A percentile compares a stretch with the other conserved stretches of the same genome.
phyloP scores from a whole-genome alignment of 2,797 vertebrate genomes.

The Sphenopsis melanotis region DNA sequence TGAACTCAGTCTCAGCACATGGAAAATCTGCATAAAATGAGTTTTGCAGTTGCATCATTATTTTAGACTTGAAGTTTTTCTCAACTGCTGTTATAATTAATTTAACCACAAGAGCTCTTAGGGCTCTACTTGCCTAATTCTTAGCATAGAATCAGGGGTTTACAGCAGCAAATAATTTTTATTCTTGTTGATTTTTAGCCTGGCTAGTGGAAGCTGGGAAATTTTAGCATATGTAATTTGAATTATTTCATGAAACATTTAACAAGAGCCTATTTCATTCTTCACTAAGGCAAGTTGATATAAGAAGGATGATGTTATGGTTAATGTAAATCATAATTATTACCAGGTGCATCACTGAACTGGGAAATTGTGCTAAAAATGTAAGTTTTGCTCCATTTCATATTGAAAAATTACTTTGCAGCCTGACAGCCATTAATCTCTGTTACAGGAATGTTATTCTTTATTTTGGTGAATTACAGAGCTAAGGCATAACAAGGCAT shows the following conservation, averaged over 20 bases:
- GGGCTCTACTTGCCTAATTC: not conserved
- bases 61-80: not conserved
- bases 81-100: not conserved
- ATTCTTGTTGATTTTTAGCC: conserved; percentile 4
- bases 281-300: conserved; percentile 35
- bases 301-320: conserved; percentile 33
- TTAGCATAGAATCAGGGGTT: not conserved
- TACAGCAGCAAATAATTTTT: not conserved
- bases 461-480: conserved; percentile 19
- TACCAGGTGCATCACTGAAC: conserved; percentile 57
- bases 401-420: conserved; percentile 42
- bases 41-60: not conserved
- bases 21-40: not conserved
- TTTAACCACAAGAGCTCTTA: not conserved
- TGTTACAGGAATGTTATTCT: not conserved
- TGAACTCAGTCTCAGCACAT: not conserved
- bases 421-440: conserved; percentile 39
- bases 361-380: conserved; percentile 56
- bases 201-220: not conserved
- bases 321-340: conserved; percentile 52
- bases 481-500: conserved; percentile 17
- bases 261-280: conserved; percentile 31
- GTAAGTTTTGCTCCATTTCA: conserved; percentile 58
- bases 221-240: conserved; percentile 19
- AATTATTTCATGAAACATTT: conserved; percentile 61